Evolutionary conservation across 2,113 vertebrate genomes (phyloP).

Genomic region (Thermophis baileyi): DNA sequence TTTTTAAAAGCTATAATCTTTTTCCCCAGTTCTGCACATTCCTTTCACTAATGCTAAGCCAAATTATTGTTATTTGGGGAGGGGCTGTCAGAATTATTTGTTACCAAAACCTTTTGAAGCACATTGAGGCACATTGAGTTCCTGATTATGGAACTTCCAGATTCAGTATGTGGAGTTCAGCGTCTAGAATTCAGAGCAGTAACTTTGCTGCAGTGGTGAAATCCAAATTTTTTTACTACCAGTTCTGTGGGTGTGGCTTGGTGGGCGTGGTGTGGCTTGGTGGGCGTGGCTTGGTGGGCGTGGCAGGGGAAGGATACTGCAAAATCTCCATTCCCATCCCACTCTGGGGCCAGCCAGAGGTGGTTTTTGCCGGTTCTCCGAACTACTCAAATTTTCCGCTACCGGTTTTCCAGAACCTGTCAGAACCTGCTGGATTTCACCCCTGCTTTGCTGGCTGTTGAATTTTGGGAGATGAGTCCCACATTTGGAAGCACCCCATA

Average conservation of each 20-base stretch:
- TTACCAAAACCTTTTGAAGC: slow-evolving; percentile 31
- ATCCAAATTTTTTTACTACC: no score
- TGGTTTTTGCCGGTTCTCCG: no score
- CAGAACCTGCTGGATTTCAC: no score
- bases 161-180: not conserved
- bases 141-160: not conserved
- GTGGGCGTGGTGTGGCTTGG: no score
- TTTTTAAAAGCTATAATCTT: not conserved
- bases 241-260: no score
- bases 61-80: slow-evolving; percentile 35
- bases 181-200: not conserved
- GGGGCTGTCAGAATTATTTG: slow-evolving; percentile 28
- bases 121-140: not conserved
- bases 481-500: not conserved
- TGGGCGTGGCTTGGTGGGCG: no score
- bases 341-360: no score
- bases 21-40: not conserved
- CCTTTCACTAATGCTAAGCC: not conserved
- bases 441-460: not conserved
- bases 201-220: not conserved
- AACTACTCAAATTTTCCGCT: no score
- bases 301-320: no score
- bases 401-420: no score
- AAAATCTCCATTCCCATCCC: no score
- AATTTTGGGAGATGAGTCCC: not conserved